Evolutionary conservation across 2,113 vertebrate genomes (phyloP), one percentile per base, ranked within the genome.

Genomic region (Brienomyrus longianalis): DNA sequence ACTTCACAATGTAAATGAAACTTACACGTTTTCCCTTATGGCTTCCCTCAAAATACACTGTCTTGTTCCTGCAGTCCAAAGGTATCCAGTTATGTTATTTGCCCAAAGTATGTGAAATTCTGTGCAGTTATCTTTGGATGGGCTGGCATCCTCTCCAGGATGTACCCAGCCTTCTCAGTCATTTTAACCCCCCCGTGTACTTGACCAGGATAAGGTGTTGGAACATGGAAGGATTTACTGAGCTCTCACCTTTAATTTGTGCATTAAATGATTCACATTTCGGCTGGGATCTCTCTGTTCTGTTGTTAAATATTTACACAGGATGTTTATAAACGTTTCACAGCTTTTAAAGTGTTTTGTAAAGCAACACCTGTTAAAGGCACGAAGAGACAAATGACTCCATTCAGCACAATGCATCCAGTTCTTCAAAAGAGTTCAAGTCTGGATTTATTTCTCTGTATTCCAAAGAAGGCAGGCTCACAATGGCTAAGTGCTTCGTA

Each of bases 271-370:
- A 85, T 47, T 85, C 48, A 80, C 17, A 52, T 83, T 83, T 74
- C 43, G 35, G 31, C 39, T 52, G 23, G 62, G 27, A 70, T 70
- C 27, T 50, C 50, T 83, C 77, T 56, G 31, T 39, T 89, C 83
- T 59, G 48, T 51, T 15, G 74, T 43, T 89, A 89, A 89, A 83
- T 83, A 89, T 89, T 89, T 84, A 83, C 74, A 6, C 27, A 47
- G 48, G 43, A 43, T 89, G 77, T 56, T 51, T 83, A 52, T 4
- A 39, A 89, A 83, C 88, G 21, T 89, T 51, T 84, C 47, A 83
- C 77, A 59, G 89, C 74, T 84, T 84, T 89, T 62, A 83, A 89
- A 85, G 52, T 62, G 89, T 31, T 31, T 31, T 31, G 0, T 31
- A 31, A 31, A 31, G 80, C 51, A 62, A 62, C 89, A 85, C 89